Conservation (phyloP, 1,140 invertebrate genomes). For the Drosophila arizonae region DNA sequence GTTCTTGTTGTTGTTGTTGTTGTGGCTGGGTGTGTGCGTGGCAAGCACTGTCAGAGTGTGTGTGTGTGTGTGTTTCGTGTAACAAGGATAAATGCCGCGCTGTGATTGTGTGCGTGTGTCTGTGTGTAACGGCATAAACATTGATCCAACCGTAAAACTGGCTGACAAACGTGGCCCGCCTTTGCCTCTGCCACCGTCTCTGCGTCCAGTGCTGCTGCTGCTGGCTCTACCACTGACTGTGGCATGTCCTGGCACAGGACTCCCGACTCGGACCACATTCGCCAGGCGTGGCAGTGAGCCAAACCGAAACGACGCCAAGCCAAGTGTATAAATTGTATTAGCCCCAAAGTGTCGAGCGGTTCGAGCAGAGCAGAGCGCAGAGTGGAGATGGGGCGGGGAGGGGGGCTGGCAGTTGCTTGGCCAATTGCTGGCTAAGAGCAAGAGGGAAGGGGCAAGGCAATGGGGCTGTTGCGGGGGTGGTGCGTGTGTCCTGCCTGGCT, state of each 20-base stretch:
- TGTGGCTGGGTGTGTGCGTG: constrained; percentile 13
- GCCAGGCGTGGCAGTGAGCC: constrained; percentile 67
- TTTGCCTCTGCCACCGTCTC: neutral
- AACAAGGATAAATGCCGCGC: constrained; percentile 76
- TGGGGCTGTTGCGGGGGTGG: neutral
- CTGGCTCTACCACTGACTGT: neutral
- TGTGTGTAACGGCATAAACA: constrained; percentile 72
- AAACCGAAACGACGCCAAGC: constrained; percentile 78
- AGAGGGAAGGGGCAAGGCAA: constrained; percentile 5
- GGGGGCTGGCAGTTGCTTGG: neutral
- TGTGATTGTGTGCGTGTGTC: constrained; percentile 40
- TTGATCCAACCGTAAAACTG: constrained; percentile 80
- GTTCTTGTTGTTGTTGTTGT: constrained; percentile 8
- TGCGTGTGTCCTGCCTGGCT: neutral
- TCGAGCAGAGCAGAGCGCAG: neutral
- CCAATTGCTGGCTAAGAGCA: constrained; percentile 1
- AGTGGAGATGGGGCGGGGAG: no score
- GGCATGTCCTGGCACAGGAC: constrained; percentile 24
- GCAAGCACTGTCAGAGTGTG: neutral
- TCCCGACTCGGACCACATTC: constrained; percentile 1
- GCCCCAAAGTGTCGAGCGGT: constrained; percentile 72
- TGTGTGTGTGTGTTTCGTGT: constrained; percentile 34
- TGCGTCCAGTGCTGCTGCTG: neutral
- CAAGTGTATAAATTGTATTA: constrained; percentile 81
- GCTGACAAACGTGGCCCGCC: constrained; percentile 66